phyloP scores from a whole-genome alignment of 2,113 vertebrate species.

The Pseudorasbora parva region DNA sequence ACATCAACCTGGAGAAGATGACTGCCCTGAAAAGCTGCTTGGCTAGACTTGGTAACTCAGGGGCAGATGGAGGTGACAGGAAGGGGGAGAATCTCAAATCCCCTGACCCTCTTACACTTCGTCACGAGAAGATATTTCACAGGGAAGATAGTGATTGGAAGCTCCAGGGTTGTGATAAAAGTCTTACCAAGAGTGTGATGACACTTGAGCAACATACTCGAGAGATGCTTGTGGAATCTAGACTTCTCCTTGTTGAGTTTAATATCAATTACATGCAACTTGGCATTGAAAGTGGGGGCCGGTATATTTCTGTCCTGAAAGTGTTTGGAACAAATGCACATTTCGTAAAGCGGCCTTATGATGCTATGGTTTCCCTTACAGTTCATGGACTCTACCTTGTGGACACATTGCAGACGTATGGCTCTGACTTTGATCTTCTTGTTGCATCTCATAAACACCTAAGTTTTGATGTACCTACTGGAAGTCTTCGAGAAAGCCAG shows the following conservation, averaged over 20 bases:
- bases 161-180: constrained; percentile 89
- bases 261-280: constrained; percentile 97
- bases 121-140: constrained; percentile 87
- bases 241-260: constrained; percentile 93
- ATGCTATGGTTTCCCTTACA: constrained; percentile 90
- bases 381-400: constrained; percentile 94
- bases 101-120: constrained; percentile 76
- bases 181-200: constrained; percentile 91
- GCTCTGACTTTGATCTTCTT: constrained; percentile 94
- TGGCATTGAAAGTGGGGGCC: constrained; percentile 91
- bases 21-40: constrained; percentile 88
- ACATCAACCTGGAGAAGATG: constrained; percentile 96
- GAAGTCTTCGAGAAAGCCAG: constrained; percentile 89
- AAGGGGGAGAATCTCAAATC: constrained; percentile 53
- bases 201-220: constrained; percentile 91
- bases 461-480: constrained; percentile 93
- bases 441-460: constrained; percentile 97
- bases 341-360: constrained; percentile 96
- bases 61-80: constrained; percentile 63
- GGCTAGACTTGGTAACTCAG: constrained; percentile 76
- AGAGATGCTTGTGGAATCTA: constrained; percentile 94
- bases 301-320: constrained; percentile 96
- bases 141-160: constrained; percentile 84
- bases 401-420: constrained; percentile 95
- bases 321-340: constrained; percentile 95